These are phyloP conservation scores for Heteronetta atricapilla DNA, from an alignment of 2,113 vertebrate genomes.

Conservation along the genomic window DNA sequence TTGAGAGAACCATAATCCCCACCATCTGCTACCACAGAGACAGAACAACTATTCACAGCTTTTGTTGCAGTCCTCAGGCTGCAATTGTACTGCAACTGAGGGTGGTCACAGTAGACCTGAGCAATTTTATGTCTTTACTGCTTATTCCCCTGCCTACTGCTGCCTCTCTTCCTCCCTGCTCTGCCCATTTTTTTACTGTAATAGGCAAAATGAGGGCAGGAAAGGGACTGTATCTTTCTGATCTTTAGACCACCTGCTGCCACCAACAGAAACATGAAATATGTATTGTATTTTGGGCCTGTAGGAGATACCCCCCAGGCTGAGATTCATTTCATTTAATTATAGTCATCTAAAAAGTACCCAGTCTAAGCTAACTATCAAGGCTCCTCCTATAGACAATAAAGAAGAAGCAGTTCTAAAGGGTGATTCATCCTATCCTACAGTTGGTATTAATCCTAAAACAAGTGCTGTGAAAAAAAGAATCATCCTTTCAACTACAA, in stretches of 20 bases:
- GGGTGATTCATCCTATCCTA: neutral
- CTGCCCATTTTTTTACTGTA: slow-evolving; percentile 49
- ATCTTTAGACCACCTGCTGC: slow-evolving; percentile 21
- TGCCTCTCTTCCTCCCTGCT: slow-evolving; percentile 3
- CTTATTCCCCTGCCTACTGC: neutral
- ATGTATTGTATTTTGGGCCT: slow-evolving; percentile 12
- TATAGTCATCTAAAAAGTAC: slow-evolving; percentile 20
- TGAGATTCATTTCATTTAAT: slow-evolving; percentile 56
- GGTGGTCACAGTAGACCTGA: slow-evolving; percentile 61
- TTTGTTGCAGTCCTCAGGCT: slow-evolving; percentile 64
- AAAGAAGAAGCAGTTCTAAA: neutral
- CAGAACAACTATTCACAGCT: slow-evolving; percentile 61
- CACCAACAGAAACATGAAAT: slow-evolving; percentile 41
- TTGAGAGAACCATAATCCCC: slow-evolving; percentile 59
- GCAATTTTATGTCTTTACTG: slow-evolving; percentile 51
- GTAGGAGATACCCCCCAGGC: neutral
- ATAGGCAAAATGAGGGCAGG: slow-evolving; percentile 54
- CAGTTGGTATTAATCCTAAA: neutral
- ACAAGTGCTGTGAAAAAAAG: neutral
- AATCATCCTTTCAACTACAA: neutral
- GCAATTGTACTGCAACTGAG: slow-evolving; percentile 57
- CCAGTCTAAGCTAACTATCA: neutral
- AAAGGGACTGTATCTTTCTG: slow-evolving; percentile 14
- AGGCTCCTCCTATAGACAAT: slow-evolving; percentile 11
- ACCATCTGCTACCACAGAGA: slow-evolving; percentile 63